Evolutionary conservation across 2,888 invertebrate species (phyloP), one percentile per base, ranked within the genome.

Genomic region (Ormyrus rosae): DNA sequence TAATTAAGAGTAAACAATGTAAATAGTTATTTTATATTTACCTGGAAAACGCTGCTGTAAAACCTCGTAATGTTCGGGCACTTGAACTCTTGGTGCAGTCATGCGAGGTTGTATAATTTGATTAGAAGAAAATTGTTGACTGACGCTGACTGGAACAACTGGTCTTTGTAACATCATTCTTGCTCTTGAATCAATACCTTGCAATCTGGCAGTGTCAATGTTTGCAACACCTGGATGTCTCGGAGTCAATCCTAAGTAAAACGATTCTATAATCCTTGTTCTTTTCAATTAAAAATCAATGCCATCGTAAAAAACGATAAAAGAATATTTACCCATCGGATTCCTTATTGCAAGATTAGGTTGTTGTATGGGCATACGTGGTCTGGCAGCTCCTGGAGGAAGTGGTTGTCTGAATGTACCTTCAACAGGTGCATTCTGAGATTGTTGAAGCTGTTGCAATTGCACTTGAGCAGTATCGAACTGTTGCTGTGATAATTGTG

Each of bases 361-460:
- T 83, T 88, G 86, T 83, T 88, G 90, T 61, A 87, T 83, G 74
- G 93, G 92, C 86, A 92, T 89, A 81, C 93, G 91, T 6, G 93
- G 92, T 84, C 93, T 90, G 7, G 91, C 91, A 63, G 92, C 91
- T 82, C 92, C 91, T 51, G 93, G 93, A 9, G 95, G 95, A 85
- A 95, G 90, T 9, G 95, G 95, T 85, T 95, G 95, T 9, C 95
- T 92, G 90, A 95, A 95, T 51, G 94, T 94, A 78, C 93, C 93
- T 61, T 94, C 94, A 0, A 92, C 92, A 7, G 90, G 83, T 82
- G 83, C 87, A n/a, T 83, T 86, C 8, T 85, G 69, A n/a, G 86
- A 69, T 45, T 83, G 84, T 83, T 88, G 81, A 86, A 86, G 90
- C 78, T 85, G 89, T 53, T 84, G 87, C 9, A 79, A 34, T 51